These are phyloP conservation scores for Holocentrus rufus DNA, from an alignment of 2,797 vertebrate species.

Conservation along the genomic window DNA sequence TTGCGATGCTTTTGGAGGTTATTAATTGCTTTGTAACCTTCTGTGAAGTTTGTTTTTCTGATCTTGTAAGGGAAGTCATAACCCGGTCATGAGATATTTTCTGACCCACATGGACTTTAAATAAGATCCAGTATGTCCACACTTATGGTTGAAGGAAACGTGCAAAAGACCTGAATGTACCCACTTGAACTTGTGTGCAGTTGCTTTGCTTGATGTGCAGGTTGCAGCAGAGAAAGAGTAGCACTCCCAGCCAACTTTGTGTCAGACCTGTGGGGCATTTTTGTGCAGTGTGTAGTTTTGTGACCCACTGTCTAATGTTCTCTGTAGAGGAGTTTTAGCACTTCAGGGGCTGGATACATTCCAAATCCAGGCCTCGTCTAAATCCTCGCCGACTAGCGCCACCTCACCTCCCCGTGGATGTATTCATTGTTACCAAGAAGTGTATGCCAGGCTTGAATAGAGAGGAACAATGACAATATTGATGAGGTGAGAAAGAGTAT, in stretches of 20 bases:
- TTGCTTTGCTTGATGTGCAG: constrained; percentile 15
- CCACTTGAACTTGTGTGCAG: constrained; percentile 23
- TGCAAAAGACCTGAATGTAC: constrained; percentile 18
- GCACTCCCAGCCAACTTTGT: constrained; percentile 21
- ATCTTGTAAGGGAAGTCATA: constrained; percentile 44
- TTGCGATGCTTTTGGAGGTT: constrained; percentile 8
- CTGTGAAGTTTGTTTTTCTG: constrained; percentile 25
- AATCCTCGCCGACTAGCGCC: constrained; percentile 47
- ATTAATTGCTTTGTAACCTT: constrained; percentile 13
- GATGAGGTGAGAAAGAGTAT: constrained; percentile 44
- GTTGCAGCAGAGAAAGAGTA: constrained; percentile 25
- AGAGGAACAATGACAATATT: constrained; percentile 46
- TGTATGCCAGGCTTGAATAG: constrained; percentile 36
- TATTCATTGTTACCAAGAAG: constrained; percentile 49
- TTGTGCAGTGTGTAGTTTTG: constrained; percentile 32
- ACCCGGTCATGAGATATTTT: constrained; percentile 19
- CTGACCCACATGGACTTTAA: constrained; percentile 28
- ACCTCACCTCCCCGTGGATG: constrained; percentile 32
- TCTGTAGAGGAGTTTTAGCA: constrained; percentile 49
- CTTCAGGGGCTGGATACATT: constrained; percentile 55
- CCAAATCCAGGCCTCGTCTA: constrained; percentile 51
- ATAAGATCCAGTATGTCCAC: constrained; percentile 21
- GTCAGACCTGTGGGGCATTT: constrained; percentile 22
- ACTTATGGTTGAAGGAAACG: constrained; percentile 24
- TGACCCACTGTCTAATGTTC: constrained; percentile 48